Evolutionary conservation across 2,797 vertebrate species (phyloP), one percentile per base, ranked within the genome.

Genomic region (Netta rufina): DNA sequence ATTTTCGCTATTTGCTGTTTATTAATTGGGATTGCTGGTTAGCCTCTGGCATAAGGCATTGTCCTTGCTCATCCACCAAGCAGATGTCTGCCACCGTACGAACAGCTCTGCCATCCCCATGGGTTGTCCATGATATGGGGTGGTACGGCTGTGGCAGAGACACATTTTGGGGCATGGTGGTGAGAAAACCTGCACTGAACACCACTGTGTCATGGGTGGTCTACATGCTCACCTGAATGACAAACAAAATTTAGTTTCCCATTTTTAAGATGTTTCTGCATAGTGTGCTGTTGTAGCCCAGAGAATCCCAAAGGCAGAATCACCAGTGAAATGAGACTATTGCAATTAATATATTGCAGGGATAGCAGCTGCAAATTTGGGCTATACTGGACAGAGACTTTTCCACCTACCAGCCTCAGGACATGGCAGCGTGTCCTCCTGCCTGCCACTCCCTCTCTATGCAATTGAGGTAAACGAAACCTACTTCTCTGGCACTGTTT

Each of bases 11-110:
- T 65, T 69, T 90, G 56, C 51, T 71, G 20, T 39, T 67, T 74
- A 70, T 87, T 93, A 95, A 64, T 73, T 73, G 60, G 33, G 33
- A 36, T 72, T 72, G 58, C 49, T 64, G 78, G 89, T 87, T 85
- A 87, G 75, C 56, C 49, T 67, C 57, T 60, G 77, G 84, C 60
- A n/a, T 11, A 41, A 79, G 38, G 32, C 33, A 74, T 57, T 87
- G 72, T 32, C 93, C 93, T 86, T 94, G 57, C 64, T 60, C 43
- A 53, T 47, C 77, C 19, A 1, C 28, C 33, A 67, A 85, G 64
- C 28, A 71, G 45, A 53, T 0, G 0, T 4, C 14, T 54, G 27
- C n/a, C 6, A 4, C 13, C 62, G 1, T 49, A 60, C 10, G 20
- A 64, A 27, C 30, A 45, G 2, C 27, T 90, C 18, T 28, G 60